These are phyloP conservation scores for Drosophila biarmipes DNA, from an alignment of 1,140 invertebrate species.

Conservation along the genomic window DNA sequence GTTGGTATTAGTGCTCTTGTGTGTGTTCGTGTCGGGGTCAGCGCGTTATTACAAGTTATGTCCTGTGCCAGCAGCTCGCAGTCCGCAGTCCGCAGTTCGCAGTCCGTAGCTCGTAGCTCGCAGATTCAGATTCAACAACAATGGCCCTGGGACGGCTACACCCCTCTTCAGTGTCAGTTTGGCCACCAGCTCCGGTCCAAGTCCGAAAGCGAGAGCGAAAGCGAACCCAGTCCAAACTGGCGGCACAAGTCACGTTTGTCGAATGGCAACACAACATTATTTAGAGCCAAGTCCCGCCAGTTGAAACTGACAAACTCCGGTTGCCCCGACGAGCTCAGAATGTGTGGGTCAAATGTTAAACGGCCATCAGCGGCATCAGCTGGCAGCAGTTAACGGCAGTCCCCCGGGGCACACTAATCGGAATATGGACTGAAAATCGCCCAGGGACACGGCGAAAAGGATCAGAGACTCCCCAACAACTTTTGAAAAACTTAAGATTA, in stretches of 20 bases:
- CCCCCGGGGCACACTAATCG: background rate
- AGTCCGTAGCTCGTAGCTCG: conserved; percentile 11
- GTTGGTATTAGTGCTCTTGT: background rate
- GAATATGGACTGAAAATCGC: background rate
- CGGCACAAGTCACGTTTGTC: conserved; percentile 42
- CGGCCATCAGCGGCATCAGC: conserved; percentile 39
- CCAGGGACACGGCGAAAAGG: background rate
- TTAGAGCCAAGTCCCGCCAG: conserved; percentile 24
- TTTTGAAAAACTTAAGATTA: background rate
- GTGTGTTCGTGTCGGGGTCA: conserved; percentile 52
- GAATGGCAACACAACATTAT: conserved; percentile 39
- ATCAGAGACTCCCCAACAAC: too few relatives aligned
- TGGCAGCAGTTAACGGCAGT: conserved; percentile 16
- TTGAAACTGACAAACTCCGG: conserved; percentile 30
- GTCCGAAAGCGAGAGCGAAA: background rate
- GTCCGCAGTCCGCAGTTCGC: conserved; percentile 13
- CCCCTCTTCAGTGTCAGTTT: background rate
- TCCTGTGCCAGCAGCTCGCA: conserved; percentile 26
- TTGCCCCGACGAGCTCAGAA: conserved; percentile 7
- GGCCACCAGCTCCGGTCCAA: background rate
- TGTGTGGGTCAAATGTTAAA: conserved; percentile 36
- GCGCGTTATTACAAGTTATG: conserved; percentile 75
- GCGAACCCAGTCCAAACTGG: conserved; percentile 5
- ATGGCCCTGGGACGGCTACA: conserved; percentile 9
- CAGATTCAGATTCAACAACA: conserved; percentile 28